Evolutionary conservation across 92 coral and sea anemone genomes (phyloP), one percentile per base, ranked within the genome.

Genomic region (Isaurus tuberculatus): DNA sequence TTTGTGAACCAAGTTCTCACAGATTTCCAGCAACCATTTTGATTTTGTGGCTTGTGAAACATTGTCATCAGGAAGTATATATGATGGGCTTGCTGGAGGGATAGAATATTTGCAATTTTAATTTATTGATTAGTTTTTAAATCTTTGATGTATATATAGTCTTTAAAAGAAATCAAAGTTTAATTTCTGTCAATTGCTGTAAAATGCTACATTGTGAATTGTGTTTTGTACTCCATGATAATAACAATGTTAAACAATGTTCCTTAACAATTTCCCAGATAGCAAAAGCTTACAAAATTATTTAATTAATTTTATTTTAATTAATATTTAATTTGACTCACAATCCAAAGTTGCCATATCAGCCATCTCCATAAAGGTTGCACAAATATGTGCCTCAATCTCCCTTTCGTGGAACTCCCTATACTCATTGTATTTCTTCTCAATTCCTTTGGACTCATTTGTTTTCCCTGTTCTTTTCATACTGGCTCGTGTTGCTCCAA

Each of bases 341-440:
- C 87, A 79, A 31, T 83, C 87, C 65, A 83, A 33, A 17, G 17
- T 83, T 22, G 27, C 29, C 87, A 72, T 83, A 11, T 2, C 72
- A 25, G 67, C 40, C 87, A 83, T 83, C 25, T 83, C 87, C 87
- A 83, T 83, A 28, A 83, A 83, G 22, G 81, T 22, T 25, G 87
- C 87, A 70, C 80, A 83, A 29, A 72, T 34, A 26, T 83, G 87
- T 19, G 80, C 87, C 49, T 83, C 79, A 3, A 48, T 42, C 13
- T 83, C 81, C 20, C 87, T 26, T 16, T 19, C 40, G 33, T 83
- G 87, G 53, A 83, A 81, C 11, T 81, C 86, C 22, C 66, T 81
- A 28, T 40, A n/a, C n/a, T n/a, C n/a, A n/a, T n/a, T n/a, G n/a
- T n/a, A n/a, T n/a, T n/a, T n/a, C n/a, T n/a, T n/a, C 2, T 83